phyloP scores from a whole-genome alignment of 37 sponge, comb jelly and placozoan species.

The Aphrocallistes beatrix region DNA sequence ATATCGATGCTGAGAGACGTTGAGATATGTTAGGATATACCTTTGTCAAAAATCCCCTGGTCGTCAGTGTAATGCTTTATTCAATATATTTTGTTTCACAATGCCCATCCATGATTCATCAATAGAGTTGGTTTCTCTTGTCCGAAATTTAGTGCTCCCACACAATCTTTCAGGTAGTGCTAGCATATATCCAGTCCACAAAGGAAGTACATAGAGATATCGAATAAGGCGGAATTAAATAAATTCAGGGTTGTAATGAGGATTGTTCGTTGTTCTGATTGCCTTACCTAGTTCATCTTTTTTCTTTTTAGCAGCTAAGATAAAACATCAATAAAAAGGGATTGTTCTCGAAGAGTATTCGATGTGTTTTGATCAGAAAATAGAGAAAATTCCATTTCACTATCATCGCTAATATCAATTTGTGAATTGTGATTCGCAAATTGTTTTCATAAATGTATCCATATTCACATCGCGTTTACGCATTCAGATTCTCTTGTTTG shows the following conservation, averaged over 20 bases:
- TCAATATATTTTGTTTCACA: neutral
- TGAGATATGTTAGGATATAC: neutral
- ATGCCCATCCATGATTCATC: neutral
- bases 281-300: no score
- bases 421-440: neutral
- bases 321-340: neutral
- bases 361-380: neutral
- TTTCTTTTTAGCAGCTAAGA: neutral
- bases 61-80: neutral
- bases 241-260: neutral
- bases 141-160: neutral
- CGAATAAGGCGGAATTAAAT: neutral
- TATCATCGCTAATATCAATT: neutral
- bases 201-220: neutral
- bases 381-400: neutral
- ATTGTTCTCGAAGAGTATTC: neutral
- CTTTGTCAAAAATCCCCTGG: neutral
- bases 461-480: neutral
- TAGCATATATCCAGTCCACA: neutral
- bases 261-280: no score
- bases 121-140: neutral
- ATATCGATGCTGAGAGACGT: neutral
- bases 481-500: neutral
- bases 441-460: no score
- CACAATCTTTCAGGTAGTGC: neutral